Base-by-base conservation (phyloP, 2,888 invertebrate genomes). In the Ametastegia equiseti region DNA sequence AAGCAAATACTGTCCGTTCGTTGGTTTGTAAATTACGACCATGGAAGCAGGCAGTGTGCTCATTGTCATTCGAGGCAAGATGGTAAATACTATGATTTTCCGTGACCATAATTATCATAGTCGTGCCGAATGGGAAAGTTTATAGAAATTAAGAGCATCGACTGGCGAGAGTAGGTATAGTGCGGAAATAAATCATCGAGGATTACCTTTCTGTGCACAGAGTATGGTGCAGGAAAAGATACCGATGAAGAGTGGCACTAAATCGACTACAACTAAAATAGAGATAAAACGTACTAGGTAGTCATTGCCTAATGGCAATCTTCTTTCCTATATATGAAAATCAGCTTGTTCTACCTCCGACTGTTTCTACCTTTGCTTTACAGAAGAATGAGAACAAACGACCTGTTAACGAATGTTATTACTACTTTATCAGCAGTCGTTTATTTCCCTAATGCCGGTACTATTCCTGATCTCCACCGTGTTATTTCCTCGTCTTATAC, bases 381-480 rank as follows among this genome's bases (percentile, higher is more conserved):
- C 60, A 13, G 19, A 36, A 30, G 54, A n/a, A 75, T 50, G 54
- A 75, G 23, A 54, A 75, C 7, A 54, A 75, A 75, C 54, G 75
- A 75, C 54, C 54, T 75, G 75, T 75, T 75, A 75, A 75, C 75
- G n/a, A 75, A 75, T 27, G 54, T 36, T 23, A 75, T 75, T 54
- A 75, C 75, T 75, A 75, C 54, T 75, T 75, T 75, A 75, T 75
- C 75, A 75, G 75, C n/a, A 45, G 54, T 75, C 75, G 54, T 75
- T 75, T 75, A 19, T 75, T 75, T 39, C 54, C 75, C 54, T 67
- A 23, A 60, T 30, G 23, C 39, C n/a, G 36, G 6, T 54, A 19
- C 39, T 39, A 67, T 39, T 39, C 9, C 23, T 36, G 39, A n/a
- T 54, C 15, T 6, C 54, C 7, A 7, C 33, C 33, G 36, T 45